Conservation (phyloP, 2,888 invertebrate genomes). For the Cybosia mesomella region DNA sequence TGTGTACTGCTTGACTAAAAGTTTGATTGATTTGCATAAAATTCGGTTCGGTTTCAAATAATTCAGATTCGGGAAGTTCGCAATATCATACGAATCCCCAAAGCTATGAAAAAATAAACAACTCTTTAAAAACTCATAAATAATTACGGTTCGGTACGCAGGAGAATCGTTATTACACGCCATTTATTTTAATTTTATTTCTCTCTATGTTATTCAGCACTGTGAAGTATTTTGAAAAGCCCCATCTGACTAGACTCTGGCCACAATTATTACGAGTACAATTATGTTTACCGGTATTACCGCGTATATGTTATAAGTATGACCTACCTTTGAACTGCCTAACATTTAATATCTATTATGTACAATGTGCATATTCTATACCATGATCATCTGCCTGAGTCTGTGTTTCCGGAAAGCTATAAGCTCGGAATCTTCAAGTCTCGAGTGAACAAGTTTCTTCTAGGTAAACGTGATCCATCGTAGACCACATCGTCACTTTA, state of each 20-base stretch:
- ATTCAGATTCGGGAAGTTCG: conserved; percentile 4
- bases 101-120: conserved; percentile 2
- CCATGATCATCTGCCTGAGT: no score
- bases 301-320: no score
- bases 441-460: no score
- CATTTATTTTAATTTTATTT: conserved; percentile 4
- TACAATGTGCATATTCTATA: no score
- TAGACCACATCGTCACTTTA: no score
- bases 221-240: background rate
- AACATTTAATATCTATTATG: no score
- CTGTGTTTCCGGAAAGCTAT: no score
- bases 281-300: background rate
- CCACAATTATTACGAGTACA: background rate
- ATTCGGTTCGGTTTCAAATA: background rate
- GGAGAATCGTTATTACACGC: conserved; percentile 1
- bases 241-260: background rate
- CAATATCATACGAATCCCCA: background rate
- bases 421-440: no score
- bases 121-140: conserved; percentile 2
- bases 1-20: no score
- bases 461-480: no score
- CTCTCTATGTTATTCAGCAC: background rate
- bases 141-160: conserved; percentile 1
- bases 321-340: no score
- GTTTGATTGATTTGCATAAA: no score